Evolutionary conservation across 2,888 invertebrate genomes (phyloP).

Genomic region (Plutella xylostella): DNA sequence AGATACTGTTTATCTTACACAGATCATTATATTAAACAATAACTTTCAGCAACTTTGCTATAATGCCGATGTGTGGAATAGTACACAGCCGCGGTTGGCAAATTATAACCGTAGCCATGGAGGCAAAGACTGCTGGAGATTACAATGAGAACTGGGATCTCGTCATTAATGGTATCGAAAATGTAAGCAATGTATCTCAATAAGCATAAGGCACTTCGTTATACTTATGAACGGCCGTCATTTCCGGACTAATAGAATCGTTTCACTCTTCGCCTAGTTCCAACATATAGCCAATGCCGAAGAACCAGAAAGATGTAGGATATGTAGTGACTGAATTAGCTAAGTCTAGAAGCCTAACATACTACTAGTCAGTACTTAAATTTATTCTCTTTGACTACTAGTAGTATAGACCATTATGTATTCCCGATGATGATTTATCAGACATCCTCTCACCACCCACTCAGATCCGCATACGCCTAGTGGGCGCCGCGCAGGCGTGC

Average conservation of each 20-base stretch:
- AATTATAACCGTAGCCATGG: constrained; percentile 54
- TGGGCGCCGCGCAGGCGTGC: constrained; percentile 51
- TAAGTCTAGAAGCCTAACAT: no score
- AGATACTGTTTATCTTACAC: not conserved
- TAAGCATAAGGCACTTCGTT: not conserved
- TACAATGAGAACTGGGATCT: constrained; percentile 58
- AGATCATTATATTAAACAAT: not conserved
- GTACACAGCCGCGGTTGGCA: constrained; percentile 55
- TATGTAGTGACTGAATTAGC: no score
- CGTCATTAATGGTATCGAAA: constrained; percentile 43
- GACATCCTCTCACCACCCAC: no score
- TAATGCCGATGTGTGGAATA: constrained; percentile 57
- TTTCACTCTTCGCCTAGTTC: not conserved
- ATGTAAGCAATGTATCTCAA: constrained; percentile 28
- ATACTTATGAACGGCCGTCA: not conserved
- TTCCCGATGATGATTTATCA: no score
- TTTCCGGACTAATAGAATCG: not conserved
- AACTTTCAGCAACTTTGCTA: constrained; percentile 41
- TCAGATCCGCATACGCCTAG: constrained; percentile 40
- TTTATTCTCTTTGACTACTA: no score
- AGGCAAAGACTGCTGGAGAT: constrained; percentile 45
- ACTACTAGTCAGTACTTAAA: no score
- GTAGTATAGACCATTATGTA: no score
- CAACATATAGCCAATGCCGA: no score
- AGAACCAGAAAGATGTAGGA: no score